Conservation (phyloP, 2,113 vertebrate genomes). For the Rattus norvegicus region DNA sequence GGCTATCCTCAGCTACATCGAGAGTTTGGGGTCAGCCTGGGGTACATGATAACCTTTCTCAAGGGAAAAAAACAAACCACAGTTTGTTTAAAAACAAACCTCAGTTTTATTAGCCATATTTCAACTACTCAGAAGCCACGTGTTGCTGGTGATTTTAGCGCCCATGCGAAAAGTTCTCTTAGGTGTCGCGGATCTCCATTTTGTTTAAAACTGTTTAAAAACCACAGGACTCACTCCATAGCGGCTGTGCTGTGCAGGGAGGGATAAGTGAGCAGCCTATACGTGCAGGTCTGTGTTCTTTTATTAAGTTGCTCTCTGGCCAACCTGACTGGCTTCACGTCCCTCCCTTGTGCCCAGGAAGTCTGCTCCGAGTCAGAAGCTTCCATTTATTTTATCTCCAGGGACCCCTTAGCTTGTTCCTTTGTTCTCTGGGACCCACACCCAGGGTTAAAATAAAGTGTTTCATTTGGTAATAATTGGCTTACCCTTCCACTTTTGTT, state of each 20-base stretch:
- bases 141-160: background rate
- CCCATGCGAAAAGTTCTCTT: background rate
- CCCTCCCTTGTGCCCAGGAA: background rate
- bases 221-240: background rate
- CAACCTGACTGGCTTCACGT: background rate
- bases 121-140: background rate
- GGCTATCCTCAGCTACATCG: background rate
- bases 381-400: conserved; percentile 60
- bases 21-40: background rate
- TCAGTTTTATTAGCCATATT: background rate
- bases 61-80: background rate
- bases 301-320: background rate
- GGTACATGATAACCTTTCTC: background rate
- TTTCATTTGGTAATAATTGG: conserved; percentile 73
- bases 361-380: background rate
- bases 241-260: background rate
- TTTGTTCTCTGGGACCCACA: conserved; percentile 71
- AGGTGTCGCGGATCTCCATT: background rate
- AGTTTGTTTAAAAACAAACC: background rate
- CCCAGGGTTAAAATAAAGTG: conserved; percentile 72
- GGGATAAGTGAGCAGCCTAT: background rate
- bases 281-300: background rate
- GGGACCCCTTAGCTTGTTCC: conserved; percentile 62
- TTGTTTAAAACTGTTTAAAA: background rate
- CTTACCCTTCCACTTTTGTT: conserved; percentile 72